Evolutionary conservation across 2,113 vertebrate genomes (phyloP), one percentile per base, ranked within the genome.

Genomic region (Sprattus sprattus): DNA sequence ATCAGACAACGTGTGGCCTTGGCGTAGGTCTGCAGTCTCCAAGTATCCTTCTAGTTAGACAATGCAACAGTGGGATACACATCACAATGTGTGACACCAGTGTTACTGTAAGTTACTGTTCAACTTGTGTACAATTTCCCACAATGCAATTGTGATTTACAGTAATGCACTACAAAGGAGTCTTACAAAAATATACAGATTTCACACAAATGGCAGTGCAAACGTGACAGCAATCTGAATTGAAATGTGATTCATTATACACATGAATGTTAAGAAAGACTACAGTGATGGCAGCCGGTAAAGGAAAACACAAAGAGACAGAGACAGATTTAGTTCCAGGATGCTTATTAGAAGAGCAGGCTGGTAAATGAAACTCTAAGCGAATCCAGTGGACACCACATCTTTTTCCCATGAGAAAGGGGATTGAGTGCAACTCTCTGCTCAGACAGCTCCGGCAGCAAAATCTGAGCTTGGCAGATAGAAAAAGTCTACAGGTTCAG

Each of bases 391-490:
- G n/a, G 28, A 71, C 64, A 71, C 64, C 28, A 71, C 64, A 71
- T 32, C 25, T 7, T 71, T 71, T 32, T 32, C 64, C 64, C 64
- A 28, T 32, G 64, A 71, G 64, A 28, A 13, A 16, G 64, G 28
- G 64, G n/a, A 71, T 71, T 71, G 8, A 25, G 64, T 11, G 2
- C 9, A 71, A 32, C 64, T 28, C 64, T 10, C 9, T 8, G 7
- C 64, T 71, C 25, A 71, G 25, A 71, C 64, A 71, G 64, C 64
- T 32, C 64, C 11, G n/a, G 64, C 64, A 71, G 28, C 64, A 71
- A 71, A 71, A 71, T 71, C 64, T 71, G 64, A 71, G 64, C 64
- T 71, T 28, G 8, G 25, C 25, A 71, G 64, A 71, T 71, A 71
- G 64, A 13, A 39, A 25, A 71, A 71, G 10, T 11, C 64, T 11